Percentiles rank a stretch among this genome's conserved stretches.
phyloP scores from a whole-genome alignment of 1,140 invertebrate genomes.

The Drosophila simulans region DNA sequence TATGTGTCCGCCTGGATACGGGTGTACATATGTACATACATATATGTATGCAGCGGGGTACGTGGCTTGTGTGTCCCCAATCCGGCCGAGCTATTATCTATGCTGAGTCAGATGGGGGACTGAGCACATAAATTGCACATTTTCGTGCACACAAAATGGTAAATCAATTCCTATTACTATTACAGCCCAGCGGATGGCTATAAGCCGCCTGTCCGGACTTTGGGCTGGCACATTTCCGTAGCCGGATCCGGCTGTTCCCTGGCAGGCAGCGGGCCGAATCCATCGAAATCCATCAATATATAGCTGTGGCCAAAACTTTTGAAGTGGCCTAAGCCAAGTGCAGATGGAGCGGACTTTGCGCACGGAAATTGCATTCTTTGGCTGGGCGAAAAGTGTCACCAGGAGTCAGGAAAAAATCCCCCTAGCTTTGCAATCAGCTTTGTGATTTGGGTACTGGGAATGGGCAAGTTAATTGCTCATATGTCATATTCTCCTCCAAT shows the following conservation, averaged over 20 bases:
- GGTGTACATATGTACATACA: neutral
- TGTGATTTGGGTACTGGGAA: constrained; percentile 22
- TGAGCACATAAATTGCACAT: constrained; percentile 76
- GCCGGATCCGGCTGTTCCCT: neutral
- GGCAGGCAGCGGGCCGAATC: constrained; percentile 10
- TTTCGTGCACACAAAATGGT: constrained; percentile 75
- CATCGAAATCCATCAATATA: constrained; percentile 70
- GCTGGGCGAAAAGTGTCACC: constrained; percentile 43
- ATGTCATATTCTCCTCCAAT: neutral
- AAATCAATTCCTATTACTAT: constrained; percentile 82
- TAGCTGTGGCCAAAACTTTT: constrained; percentile 59
- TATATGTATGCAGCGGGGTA: neutral
- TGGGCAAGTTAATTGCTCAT: constrained; percentile 53
- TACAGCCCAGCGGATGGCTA: constrained; percentile 40
- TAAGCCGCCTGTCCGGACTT: constrained; percentile 66
- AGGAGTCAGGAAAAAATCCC: constrained; percentile 25
- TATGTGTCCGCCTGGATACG: constrained; percentile 23
- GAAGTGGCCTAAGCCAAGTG: constrained; percentile 33
- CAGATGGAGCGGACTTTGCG: constrained; percentile 23
- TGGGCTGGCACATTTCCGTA: constrained; percentile 68
- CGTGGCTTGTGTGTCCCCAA: constrained; percentile 42
- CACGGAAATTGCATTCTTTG: constrained; percentile 75
- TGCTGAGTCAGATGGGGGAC: constrained; percentile 26
- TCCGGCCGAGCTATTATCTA: constrained; percentile 56
- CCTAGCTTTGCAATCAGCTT: too few species aligned